phyloP scores from a whole-genome alignment of 2,888 invertebrate genomes.

The Cataglyphis albicans region DNA sequence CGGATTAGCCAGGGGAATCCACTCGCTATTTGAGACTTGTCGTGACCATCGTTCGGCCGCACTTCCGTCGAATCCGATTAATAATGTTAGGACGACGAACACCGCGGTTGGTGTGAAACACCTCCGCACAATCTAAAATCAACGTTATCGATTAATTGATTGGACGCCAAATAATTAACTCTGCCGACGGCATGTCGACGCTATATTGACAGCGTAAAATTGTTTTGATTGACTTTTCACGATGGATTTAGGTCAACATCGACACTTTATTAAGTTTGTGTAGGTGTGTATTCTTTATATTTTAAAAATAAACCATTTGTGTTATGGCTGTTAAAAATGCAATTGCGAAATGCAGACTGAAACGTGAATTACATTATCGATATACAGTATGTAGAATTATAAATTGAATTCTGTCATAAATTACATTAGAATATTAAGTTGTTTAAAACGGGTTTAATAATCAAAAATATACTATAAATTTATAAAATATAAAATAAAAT shows the following conservation, averaged over 20 bases:
- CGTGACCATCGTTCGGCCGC: conserved; percentile 83
- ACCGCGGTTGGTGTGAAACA: conserved; percentile 70
- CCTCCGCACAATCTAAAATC: conserved; percentile 79
- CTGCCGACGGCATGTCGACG: not conserved
- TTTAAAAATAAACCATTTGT: conserved; percentile 2
- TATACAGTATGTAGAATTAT: not conserved
- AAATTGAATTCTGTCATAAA: not conserved
- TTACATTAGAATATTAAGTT: not conserved
- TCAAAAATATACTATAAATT: not conserved
- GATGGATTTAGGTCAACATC: conserved; percentile 25
- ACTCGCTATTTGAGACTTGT: conserved; percentile 84
- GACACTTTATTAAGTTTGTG: not conserved
- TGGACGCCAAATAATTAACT: conserved; percentile 23
- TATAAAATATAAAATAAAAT: not conserved
- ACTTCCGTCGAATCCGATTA: conserved; percentile 59
- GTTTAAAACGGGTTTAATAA: not conserved
- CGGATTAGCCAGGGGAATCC: conserved; percentile 84
- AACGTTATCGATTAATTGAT: conserved; percentile 13
- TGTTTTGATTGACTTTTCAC: conserved; percentile 29
- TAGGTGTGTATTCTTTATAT: not conserved
- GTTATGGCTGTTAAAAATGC: not conserved
- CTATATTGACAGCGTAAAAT: conserved; percentile 28
- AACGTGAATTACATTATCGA: not conserved
- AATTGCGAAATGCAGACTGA: conserved; percentile 1
- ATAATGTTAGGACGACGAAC: conserved; percentile 75